A percentile compares a stretch with the other conserved stretches of the same genome.
phyloP scores from a whole-genome alignment of 2,113 vertebrate species.

The Saguinus imperator region DNA sequence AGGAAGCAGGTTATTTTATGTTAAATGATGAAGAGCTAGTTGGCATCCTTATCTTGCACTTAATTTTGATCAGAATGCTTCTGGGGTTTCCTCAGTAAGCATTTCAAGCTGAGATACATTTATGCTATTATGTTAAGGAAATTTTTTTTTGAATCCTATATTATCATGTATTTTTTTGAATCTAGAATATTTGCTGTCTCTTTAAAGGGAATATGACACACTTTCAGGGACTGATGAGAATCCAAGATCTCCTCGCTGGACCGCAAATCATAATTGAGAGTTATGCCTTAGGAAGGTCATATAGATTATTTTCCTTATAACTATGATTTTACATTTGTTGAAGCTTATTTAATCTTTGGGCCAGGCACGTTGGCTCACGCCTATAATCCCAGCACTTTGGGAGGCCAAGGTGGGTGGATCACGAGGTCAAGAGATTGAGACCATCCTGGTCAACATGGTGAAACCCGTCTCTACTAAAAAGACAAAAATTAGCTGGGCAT shows the following conservation, averaged over 20 bases:
- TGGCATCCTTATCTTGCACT: background rate
- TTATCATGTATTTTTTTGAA: background rate
- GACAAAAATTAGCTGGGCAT: too few species aligned
- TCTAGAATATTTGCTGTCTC: background rate
- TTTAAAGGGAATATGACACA: conserved; percentile 15
- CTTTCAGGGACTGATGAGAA: background rate
- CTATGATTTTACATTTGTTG: conserved; percentile 23
- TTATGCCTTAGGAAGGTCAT: background rate
- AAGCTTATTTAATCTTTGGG: conserved; percentile 6
- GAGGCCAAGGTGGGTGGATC: too few species aligned
- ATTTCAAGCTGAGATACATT: background rate
- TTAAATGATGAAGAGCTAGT: background rate
- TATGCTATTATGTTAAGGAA: background rate
- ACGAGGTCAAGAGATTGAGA: too few species aligned
- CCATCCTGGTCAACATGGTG: too few species aligned
- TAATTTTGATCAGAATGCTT: background rate
- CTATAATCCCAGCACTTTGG: too few species aligned
- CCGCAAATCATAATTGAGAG: background rate
- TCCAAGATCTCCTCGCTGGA: background rate
- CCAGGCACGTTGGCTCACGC: too few species aligned
- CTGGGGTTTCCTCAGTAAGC: background rate
- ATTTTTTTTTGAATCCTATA: background rate
- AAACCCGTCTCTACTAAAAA: too few species aligned
- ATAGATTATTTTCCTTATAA: background rate
- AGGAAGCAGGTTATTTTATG: background rate